Base-by-base conservation (phyloP, 2,113 vertebrate genomes). In the Pachypanchax playfairii region DNA sequence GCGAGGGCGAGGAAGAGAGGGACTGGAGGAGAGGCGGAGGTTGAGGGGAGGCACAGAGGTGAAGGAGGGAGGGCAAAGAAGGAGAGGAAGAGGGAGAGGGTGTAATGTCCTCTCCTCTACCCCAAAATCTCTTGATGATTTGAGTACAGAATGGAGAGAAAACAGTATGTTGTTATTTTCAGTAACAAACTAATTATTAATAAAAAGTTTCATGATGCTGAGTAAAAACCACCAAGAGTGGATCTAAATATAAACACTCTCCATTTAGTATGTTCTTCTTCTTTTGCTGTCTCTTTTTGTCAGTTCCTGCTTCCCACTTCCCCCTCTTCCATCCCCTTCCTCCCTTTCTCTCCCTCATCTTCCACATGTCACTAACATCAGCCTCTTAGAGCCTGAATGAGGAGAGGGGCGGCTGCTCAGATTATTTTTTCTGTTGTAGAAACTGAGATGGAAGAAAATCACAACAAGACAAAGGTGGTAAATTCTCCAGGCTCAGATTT, bases 1-100 rank as follows among this genome's bases (percentile, higher is more conserved):
- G 42, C 33, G 61, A 82, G 86, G 83, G 85, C 21, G 65, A 87
- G 65, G 74, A 88, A 86, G 87, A 87, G 85, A 78, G 72, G 80
- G 75, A 82, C 73, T 0, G 48, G 70, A 74, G 68, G 79, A 66
- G 80, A 75, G 70, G 62, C 17, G 18, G 70, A 75, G 61, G 73
- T 48, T 2, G 61, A 71, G 52, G 75, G 67, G 4, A 55, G 57
- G 49, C 56, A 47, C 13, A 65, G 73, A 62, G 59, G 48, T 20
- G 65, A 46, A 64, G 50, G 25, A 18, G 38, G 55, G 49, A 69
- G 71, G 51, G 70, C 36, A 48, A 84, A 69, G 53, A 84, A 85
- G 58, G 77, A 82, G 65, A 84, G 70, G 44, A 85, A 64, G 67
- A 80, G 42, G 66, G 58, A 74, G 49, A 75, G 53, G 58, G 29